A percentile compares a stretch with the other conserved stretches of the same genome.
Conservation (phyloP, 2,888 invertebrate genomes). For the Polydesmus complanatus region DNA sequence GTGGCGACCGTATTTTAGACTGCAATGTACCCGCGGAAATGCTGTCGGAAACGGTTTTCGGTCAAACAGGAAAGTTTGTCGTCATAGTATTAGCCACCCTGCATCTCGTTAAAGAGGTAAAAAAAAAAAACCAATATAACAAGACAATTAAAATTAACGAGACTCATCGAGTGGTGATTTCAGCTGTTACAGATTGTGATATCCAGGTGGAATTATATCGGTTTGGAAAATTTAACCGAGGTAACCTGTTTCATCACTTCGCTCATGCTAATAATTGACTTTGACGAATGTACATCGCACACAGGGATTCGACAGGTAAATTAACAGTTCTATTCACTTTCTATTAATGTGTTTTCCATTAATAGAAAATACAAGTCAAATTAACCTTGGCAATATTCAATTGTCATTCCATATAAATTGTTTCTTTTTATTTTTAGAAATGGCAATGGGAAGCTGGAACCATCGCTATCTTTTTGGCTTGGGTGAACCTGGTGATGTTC, state of each 20-base stretch:
- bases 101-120: constrained; percentile 34
- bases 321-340: too few species aligned
- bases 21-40: not conserved
- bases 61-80: constrained; percentile 20
- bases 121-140: not conserved
- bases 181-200: constrained; percentile 34
- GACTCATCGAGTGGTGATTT: not conserved
- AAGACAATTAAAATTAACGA: not conserved
- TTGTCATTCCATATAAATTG: not conserved
- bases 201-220: constrained; percentile 34
- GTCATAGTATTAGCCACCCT: constrained; percentile 32
- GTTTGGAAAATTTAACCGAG: constrained; percentile 36
- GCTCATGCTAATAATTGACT: constrained; percentile 35
- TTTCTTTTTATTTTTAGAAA: constrained; percentile 24
- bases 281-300: constrained; percentile 29
- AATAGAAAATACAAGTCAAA: not conserved
- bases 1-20: too few species aligned
- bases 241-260: constrained; percentile 37
- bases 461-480: constrained; percentile 35
- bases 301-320: constrained; percentile 33
- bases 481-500: constrained; percentile 31
- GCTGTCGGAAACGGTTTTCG: not conserved
- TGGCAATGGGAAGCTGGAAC: constrained; percentile 40
- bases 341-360: too few species aligned
- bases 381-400: not conserved